Evolutionary conservation across 1,140 invertebrate genomes (phyloP), one percentile per base, ranked within the genome.

Genomic region (Drosophila ercepeae): DNA sequence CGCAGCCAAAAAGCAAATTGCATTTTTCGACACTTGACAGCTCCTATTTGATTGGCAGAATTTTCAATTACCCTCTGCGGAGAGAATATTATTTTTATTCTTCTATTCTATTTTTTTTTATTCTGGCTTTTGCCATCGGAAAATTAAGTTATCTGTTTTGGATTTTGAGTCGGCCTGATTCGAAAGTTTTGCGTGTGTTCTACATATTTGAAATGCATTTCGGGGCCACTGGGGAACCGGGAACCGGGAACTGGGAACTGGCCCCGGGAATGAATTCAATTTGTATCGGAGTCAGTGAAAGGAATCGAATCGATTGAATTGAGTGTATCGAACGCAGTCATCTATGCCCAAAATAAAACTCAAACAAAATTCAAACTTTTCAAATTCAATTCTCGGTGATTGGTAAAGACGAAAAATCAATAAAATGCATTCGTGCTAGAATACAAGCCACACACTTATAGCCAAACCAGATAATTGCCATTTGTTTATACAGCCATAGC

Each of bases 11-110:
- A 36, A 39, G 60, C 16, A 68, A 68, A 77, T 73, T 73, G 52
- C 48, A 60, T 58, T 71, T 65, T 58, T 73, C 61, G 78, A 74
- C 78, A 83, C 63, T 71, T 83, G 78, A 84, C 78, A 84, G 70
- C 49, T 74, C 50, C 61, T 74, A 84, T 83, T 73, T 78, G 53
- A 53, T 29, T 67, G 79, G 48, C 64, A 71, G 64, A 67, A 78
- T 71, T 78, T 83, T 83, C 78, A 83, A 83, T 83, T 78, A 75
- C 53, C 25, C 34, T 14, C 34, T 46, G 52, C 32, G 48, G 18
- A n/a, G 44, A 34, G 19, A 25, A 48, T 39, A 23, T 48, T 23
- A 27, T 34, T 39, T 45, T 55, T 21, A 21, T 13, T 13, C 3
- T 3, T 6, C 1, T 49, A 25, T 55, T 16, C 7, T 16, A 19